These are phyloP conservation scores for Sciurus vulgaris DNA, from an alignment of 2,797 vertebrate genomes.

Conservation along the genomic window DNA sequence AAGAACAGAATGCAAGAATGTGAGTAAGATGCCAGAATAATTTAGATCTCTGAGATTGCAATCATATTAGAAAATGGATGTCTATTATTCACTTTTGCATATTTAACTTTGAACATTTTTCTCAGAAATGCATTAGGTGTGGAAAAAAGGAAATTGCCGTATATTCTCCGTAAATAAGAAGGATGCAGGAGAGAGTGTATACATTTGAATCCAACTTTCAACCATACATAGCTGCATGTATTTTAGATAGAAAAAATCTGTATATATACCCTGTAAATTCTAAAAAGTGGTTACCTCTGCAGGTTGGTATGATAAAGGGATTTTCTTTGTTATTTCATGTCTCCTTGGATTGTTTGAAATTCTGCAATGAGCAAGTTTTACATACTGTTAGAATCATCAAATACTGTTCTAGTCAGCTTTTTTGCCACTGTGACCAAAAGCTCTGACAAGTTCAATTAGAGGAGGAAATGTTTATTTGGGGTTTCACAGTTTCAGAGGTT, in stretches of 20 bases:
- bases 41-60: background rate
- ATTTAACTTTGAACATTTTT: conserved; percentile 63
- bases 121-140: conserved; percentile 1
- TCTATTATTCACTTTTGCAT: conserved; percentile 47
- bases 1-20: background rate
- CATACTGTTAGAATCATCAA: background rate
- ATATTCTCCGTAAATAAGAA: background rate
- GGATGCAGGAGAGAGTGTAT: background rate
- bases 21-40: conserved; percentile 13
- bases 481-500: no score
- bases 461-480: no score
- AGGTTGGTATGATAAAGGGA: background rate
- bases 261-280: background rate
- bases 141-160: background rate
- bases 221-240: background rate
- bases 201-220: background rate
- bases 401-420: background rate
- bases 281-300: background rate
- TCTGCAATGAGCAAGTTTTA: conserved; percentile 2
- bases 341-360: conserved; percentile 32
- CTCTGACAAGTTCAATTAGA: no score
- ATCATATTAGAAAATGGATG: conserved; percentile 48
- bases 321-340: background rate
- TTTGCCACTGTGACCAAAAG: no score
- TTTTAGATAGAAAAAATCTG: background rate